phyloP scores from a whole-genome alignment of 2,113 vertebrate genomes.

The Felis chaus region DNA sequence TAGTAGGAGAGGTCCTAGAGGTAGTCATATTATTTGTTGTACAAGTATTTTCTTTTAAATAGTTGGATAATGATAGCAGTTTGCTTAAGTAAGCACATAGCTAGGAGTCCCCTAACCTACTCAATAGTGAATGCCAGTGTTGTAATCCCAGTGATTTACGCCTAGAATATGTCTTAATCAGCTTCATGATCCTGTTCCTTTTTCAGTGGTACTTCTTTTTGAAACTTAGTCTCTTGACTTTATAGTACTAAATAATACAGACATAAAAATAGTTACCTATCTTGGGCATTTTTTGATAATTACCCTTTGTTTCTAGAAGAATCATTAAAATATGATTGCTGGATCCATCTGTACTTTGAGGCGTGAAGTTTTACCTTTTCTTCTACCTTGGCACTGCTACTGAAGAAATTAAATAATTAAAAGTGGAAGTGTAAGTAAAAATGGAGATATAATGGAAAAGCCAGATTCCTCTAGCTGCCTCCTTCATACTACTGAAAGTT shows the following conservation, averaged over 20 bases:
- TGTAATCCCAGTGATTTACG: not conserved
- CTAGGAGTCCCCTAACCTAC: not conserved
- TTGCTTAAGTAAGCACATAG: not conserved
- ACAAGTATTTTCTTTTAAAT: not conserved
- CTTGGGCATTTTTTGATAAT: not conserved
- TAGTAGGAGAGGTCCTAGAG: not conserved
- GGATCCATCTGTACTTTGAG: not conserved
- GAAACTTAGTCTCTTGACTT: conserved; percentile 19
- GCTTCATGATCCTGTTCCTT: not conserved
- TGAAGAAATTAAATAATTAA: conserved; percentile 48
- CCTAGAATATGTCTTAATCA: not conserved
- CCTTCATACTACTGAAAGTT: not conserved
- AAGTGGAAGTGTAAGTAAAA: conserved; percentile 2
- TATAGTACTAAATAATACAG: not conserved
- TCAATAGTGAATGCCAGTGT: not conserved
- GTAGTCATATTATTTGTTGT: not conserved
- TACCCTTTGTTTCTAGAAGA: not conserved
- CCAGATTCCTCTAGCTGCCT: not conserved
- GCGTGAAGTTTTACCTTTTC: not conserved
- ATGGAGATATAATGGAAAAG: not conserved
- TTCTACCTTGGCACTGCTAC: not conserved
- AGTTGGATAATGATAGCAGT: not conserved
- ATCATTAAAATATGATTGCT: not conserved
- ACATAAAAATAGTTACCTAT: not conserved
- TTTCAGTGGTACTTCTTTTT: not conserved